These are phyloP conservation scores for Isurus oxyrinchus DNA, from an alignment of 2,113 vertebrate species.

Conservation along the genomic window DNA sequence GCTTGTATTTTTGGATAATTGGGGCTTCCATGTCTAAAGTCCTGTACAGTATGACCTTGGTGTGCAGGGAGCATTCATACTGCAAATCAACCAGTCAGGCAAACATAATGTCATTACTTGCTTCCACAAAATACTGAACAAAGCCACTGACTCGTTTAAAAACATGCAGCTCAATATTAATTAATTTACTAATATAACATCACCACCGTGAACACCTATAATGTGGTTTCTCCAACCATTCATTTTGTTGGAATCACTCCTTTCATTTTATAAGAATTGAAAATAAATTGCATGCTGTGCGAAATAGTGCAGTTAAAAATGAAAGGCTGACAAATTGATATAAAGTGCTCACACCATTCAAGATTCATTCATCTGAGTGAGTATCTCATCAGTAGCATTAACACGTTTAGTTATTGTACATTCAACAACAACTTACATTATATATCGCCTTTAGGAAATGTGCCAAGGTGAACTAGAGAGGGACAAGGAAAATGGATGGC, in stretches of 20 bases:
- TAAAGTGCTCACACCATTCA: neutral
- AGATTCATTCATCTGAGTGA: neutral
- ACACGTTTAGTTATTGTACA: neutral
- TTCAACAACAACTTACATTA: neutral
- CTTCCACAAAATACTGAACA: neutral
- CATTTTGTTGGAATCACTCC: neutral
- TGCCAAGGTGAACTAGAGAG: too few relatives aligned
- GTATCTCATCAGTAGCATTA: neutral
- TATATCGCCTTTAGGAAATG: neutral
- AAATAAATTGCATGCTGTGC: neutral
- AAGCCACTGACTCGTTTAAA: neutral
- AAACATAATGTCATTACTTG: neutral
- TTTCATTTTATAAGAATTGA: neutral
- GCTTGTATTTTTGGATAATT: neutral
- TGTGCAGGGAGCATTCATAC: neutral
- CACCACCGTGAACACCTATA: neutral
- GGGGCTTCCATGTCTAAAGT: neutral
- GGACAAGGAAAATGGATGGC: too few relatives aligned
- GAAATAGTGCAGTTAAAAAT: neutral
- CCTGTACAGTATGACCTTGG: neutral
- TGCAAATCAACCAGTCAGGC: neutral
- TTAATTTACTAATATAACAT: neutral
- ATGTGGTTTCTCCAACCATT: neutral
- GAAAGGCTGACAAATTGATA: neutral
- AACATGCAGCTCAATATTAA: neutral